These are phyloP conservation scores for Drosophila koepferae DNA, from an alignment of 2,888 invertebrate species.

Conservation along the genomic window DNA sequence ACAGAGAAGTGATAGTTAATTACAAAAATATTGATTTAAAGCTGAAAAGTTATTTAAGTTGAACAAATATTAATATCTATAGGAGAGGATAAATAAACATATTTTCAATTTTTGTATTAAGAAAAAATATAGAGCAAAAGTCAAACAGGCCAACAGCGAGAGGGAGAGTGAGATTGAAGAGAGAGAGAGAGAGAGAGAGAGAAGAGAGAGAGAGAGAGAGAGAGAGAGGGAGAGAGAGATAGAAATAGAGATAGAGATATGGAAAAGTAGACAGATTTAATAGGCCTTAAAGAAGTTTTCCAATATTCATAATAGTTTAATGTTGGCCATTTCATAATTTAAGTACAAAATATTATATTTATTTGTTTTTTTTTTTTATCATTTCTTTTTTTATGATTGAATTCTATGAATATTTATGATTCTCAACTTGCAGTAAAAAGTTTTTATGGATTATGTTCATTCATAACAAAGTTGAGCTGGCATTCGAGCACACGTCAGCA, in stretches of 20 bases:
- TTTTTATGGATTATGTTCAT: background rate
- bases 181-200: background rate
- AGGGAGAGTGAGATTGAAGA: too few species aligned
- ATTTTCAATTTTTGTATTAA: too few species aligned
- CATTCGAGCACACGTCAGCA: background rate
- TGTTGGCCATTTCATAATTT: background rate
- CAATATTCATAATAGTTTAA: background rate
- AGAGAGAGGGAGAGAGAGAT: background rate
- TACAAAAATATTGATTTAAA: background rate
- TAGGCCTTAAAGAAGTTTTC: background rate
- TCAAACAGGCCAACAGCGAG: too few species aligned
- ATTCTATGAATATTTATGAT: background rate
- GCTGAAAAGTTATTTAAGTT: background rate
- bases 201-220: background rate
- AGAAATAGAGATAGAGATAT: background rate
- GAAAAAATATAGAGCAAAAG: too few species aligned
- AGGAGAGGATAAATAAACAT: too few species aligned
- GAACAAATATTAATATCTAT: background rate
- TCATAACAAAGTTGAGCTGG: background rate
- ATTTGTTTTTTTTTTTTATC: background rate
- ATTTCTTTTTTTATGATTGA: background rate
- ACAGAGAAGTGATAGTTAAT: slow-evolving; percentile 1
- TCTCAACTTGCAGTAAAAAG: background rate
- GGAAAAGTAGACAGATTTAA: background rate
- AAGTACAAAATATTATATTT: background rate